Evolutionary conservation across 2,888 invertebrate genomes (phyloP).

Genomic region (Tricholauxania praeusta): DNA sequence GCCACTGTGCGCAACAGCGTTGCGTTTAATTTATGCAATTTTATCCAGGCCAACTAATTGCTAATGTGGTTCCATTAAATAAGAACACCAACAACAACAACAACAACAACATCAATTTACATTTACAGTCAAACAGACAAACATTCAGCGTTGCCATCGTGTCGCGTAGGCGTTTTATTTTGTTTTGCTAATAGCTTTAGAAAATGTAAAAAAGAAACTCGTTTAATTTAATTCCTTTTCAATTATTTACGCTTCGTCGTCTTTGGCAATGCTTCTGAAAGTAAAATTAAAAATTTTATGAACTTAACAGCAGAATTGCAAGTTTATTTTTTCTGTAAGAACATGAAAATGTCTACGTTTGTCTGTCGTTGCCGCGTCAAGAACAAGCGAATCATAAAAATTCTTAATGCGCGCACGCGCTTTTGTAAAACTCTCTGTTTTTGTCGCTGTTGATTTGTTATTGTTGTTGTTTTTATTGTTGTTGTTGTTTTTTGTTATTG

Average conservation of each 20-base stretch:
- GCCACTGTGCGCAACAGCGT: too few relatives aligned
- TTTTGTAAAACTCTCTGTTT: not conserved
- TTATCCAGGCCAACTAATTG: not conserved
- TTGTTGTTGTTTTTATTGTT: slow-evolving; percentile 5
- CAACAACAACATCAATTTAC: not conserved
- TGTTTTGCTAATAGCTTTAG: not conserved
- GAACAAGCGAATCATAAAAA: not conserved
- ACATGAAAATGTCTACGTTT: not conserved
- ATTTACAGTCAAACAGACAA: not conserved
- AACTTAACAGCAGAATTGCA: not conserved
- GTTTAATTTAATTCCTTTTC: slow-evolving; percentile 6
- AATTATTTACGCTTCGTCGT: not conserved
- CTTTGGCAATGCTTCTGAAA: not conserved
- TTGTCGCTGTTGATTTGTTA: not conserved
- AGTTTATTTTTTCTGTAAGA: not conserved
- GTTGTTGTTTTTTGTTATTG: slow-evolving; percentile 3
- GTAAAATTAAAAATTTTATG: slow-evolving; percentile 1
- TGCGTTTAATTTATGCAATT: not conserved
- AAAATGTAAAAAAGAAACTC: not conserved
- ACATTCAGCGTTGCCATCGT: slow-evolving; percentile 3
- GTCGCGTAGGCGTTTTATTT: slow-evolving; percentile 14
- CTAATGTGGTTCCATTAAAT: slow-evolving; percentile 20
- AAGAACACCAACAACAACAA: not conserved
- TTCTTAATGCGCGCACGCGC: slow-evolving; percentile 11
- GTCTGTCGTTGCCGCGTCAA: not conserved